Percentiles rank a stretch among this genome's conserved stretches.
Evolutionary conservation across 1,140 invertebrate species (phyloP).

Genomic region (Stenopsyche tienmushanensis): DNA sequence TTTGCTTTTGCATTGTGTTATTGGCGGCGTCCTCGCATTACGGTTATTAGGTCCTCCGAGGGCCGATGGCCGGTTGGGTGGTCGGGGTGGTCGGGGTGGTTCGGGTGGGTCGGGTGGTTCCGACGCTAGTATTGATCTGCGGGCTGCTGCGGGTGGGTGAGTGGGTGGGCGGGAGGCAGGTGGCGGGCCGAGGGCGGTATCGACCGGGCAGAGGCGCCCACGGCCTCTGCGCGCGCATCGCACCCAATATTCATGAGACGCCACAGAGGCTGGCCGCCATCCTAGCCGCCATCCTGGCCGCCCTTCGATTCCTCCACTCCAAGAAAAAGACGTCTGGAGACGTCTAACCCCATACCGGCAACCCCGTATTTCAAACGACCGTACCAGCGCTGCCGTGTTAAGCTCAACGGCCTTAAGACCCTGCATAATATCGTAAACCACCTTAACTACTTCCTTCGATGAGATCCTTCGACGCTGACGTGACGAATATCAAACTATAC

Average conservation of each 20-base stretch:
- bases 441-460: too few species aligned
- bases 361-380: too few species aligned
- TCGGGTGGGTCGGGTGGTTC: not conserved
- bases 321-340: too few species aligned
- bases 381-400: too few species aligned
- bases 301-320: too few species aligned
- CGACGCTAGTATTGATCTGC: not conserved
- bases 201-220: slow-evolving; percentile 6
- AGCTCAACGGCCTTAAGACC: too few species aligned
- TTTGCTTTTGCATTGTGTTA: not conserved
- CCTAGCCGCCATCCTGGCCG: too few species aligned
- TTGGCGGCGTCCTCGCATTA: slow-evolving; percentile 3
- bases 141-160: not conserved
- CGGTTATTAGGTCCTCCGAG: not conserved
- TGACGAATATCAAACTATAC: too few species aligned
- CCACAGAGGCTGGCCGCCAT: not conserved
- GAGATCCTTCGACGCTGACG: too few species aligned
- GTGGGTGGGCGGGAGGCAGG: not conserved
- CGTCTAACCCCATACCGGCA: too few species aligned
- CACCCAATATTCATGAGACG: slow-evolving; percentile 9
- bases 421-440: too few species aligned
- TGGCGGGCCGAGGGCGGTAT: not conserved
- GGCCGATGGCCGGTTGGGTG: not conserved
- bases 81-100: not conserved
- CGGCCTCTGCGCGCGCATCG: slow-evolving; percentile 6